Evolutionary conservation across 2,797 vertebrate species (phyloP).

Genomic region (Gallinago solitaria): DNA sequence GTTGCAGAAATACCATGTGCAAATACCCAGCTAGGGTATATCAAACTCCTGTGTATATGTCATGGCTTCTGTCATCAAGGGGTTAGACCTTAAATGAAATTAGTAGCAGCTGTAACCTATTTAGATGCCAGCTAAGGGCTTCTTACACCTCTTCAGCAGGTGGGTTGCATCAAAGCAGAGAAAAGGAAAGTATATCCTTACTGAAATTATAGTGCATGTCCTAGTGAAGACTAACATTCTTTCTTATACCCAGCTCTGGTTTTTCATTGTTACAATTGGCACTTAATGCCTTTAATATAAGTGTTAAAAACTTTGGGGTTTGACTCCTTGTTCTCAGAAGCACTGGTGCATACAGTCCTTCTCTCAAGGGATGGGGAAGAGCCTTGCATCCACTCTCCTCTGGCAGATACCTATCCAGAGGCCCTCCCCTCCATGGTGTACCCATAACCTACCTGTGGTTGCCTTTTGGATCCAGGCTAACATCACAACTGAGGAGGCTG

Average conservation of each 20-base stretch:
- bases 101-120: conserved; percentile 9
- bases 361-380: background rate
- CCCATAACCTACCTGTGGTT: background rate
- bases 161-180: background rate
- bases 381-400: background rate
- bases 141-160: background rate
- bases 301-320: background rate
- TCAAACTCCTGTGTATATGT: background rate
- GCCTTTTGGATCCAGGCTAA: background rate
- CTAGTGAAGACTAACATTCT: background rate
- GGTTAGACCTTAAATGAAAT: conserved; percentile 10
- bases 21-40: background rate
- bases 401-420: background rate
- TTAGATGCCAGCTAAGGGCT: background rate
- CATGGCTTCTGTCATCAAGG: background rate
- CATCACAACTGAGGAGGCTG: background rate
- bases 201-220: background rate
- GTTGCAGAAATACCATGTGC: background rate
- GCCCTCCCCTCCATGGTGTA: background rate
- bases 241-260: background rate
- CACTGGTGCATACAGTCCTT: background rate
- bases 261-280: background rate
- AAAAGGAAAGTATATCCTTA: background rate
- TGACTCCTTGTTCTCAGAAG: background rate
- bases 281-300: background rate